Conservation (phyloP, 2,888 invertebrate species). For the Andrena chrysosceles region DNA sequence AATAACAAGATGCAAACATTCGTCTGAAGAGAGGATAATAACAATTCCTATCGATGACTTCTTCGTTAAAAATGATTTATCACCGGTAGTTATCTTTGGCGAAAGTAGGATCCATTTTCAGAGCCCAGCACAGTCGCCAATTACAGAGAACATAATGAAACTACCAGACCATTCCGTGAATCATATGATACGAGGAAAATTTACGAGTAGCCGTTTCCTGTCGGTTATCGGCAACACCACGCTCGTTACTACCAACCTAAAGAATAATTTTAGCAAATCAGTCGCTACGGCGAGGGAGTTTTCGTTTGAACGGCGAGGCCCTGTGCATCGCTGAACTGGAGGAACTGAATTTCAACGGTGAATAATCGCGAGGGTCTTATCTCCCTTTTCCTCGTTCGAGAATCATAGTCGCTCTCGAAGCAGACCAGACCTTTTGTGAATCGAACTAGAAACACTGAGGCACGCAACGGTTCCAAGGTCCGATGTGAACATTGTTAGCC, state of each 20-base stretch:
- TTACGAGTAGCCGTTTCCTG: slow-evolving; percentile 59
- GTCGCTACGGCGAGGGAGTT: slow-evolving; percentile 41
- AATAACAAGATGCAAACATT: too few relatives aligned
- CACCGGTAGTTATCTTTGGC: slow-evolving; percentile 33
- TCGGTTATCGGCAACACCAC: slow-evolving; percentile 58
- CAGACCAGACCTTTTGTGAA: slow-evolving; percentile 67
- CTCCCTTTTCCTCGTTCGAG: slow-evolving; percentile 39
- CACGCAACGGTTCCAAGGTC: slow-evolving; percentile 71
- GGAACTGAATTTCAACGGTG: slow-evolving; percentile 53
- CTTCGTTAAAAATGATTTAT: slow-evolving; percentile 48
- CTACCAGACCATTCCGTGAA: slow-evolving; percentile 59
- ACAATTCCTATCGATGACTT: slow-evolving; percentile 1
- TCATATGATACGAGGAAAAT: slow-evolving; percentile 59
- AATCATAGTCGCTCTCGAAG: slow-evolving; percentile 33
- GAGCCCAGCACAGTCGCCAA: slow-evolving; percentile 41
- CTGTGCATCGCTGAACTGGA: slow-evolving; percentile 22
- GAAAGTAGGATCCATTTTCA: slow-evolving; percentile 47
- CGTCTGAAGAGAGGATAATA: neutral
- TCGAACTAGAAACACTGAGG: slow-evolving; percentile 71
- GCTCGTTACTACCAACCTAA: slow-evolving; percentile 57
- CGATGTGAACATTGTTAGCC: neutral
- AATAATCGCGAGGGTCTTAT: slow-evolving; percentile 52
- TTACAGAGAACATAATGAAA: slow-evolving; percentile 58
- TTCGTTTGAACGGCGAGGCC: slow-evolving; percentile 34
- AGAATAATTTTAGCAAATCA: slow-evolving; percentile 62